phyloP scores from a whole-genome alignment of 2,113 vertebrate genomes.

The Peromyscus polionotus region DNA sequence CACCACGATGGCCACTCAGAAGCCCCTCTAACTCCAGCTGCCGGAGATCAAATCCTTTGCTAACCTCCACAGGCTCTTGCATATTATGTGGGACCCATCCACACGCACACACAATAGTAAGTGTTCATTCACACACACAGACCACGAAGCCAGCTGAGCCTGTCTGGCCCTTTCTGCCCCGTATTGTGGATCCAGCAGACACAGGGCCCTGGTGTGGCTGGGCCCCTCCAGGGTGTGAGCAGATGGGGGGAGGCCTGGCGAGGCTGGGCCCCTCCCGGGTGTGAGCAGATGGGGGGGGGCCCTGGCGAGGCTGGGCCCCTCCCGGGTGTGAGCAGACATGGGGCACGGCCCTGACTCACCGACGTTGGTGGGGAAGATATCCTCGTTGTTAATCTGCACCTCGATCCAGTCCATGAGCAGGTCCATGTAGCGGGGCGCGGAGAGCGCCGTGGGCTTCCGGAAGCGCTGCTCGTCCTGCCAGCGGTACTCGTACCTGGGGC shows the following conservation, averaged over 20 bases:
- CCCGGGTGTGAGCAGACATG: background rate
- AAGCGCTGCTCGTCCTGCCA: slow-evolving; percentile 97
- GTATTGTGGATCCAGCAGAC: background rate
- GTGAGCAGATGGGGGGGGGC: background rate
- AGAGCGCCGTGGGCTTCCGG: slow-evolving; percentile 94
- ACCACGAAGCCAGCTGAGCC: background rate
- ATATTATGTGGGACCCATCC: too few species aligned
- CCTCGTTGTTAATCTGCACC: slow-evolving; percentile 98
- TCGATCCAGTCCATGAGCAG: slow-evolving; percentile 99
- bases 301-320: background rate
- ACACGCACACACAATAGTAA: background rate
- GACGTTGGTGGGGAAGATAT: slow-evolving; percentile 96
- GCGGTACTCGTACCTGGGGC: slow-evolving; percentile 97
- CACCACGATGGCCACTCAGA: too few species aligned
- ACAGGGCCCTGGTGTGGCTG: background rate
- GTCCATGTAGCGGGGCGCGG: slow-evolving; percentile 97
- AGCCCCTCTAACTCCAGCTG: background rate
- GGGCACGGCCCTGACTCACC: slow-evolving; percentile 88
- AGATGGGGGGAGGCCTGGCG: background rate
- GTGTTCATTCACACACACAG: background rate
- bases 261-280: background rate
- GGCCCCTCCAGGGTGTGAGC: background rate
- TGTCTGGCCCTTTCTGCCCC: background rate
- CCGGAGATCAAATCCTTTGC: background rate
- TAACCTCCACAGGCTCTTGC: background rate